Conservation (phyloP, 2,797 vertebrate species). For the Sardinella longiceps region DNA sequence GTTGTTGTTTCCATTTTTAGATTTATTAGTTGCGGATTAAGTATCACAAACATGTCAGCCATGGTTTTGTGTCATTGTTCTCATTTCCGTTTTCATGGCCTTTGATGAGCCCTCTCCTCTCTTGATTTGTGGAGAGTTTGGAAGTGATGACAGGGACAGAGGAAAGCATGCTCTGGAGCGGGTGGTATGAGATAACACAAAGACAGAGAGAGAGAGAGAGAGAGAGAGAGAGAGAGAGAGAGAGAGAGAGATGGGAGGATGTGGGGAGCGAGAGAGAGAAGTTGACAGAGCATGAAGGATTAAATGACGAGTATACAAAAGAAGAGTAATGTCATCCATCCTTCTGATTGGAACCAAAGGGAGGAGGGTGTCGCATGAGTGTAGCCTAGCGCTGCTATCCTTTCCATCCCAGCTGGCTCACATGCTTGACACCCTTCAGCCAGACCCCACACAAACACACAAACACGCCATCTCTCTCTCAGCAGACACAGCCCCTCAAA, state of each 20-base stretch:
- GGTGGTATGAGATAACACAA: background rate
- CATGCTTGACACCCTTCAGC: background rate
- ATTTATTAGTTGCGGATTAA: background rate
- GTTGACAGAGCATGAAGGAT: background rate
- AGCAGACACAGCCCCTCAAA: background rate
- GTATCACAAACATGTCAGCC: background rate
- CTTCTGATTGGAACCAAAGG: too few relatives aligned
- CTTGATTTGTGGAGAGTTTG: background rate
- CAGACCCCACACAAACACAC: background rate
- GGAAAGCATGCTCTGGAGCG: background rate
- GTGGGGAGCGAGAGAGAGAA: too few relatives aligned
- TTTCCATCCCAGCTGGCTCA: too few relatives aligned
- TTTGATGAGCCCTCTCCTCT: background rate
- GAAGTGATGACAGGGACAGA: background rate
- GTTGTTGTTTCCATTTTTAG: background rate
- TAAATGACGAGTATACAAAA: too few relatives aligned
- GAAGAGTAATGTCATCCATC: too few relatives aligned
- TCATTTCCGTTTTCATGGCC: background rate
- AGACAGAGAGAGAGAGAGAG: too few relatives aligned
- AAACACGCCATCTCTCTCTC: background rate
- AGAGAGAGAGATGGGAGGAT: too few relatives aligned
- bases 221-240: too few relatives aligned
- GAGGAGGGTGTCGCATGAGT: background rate
- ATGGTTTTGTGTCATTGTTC: background rate
- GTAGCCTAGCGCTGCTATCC: too few relatives aligned